Conservation (phyloP, 2,888 invertebrate species). For the Lepetodrilus schrolli region DNA sequence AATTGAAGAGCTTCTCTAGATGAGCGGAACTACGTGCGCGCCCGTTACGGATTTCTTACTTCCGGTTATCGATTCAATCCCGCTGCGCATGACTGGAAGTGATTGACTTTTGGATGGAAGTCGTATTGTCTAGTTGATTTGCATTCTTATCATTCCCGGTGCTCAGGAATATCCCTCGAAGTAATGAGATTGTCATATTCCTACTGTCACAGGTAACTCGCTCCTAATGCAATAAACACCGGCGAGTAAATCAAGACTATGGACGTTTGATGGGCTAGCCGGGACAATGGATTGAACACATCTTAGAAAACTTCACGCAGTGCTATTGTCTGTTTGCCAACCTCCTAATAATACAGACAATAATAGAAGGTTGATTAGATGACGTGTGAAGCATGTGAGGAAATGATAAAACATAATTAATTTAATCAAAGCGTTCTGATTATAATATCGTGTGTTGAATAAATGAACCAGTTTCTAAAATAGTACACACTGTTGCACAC, state of each 20-base stretch:
- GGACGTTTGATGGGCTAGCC: not conserved
- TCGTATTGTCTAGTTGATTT: not conserved
- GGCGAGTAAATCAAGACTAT: not conserved
- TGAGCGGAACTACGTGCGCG: slow-evolving; percentile 25
- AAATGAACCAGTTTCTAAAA: no score
- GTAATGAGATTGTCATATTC: not conserved
- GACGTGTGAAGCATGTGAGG: no score
- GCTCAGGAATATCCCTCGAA: not conserved
- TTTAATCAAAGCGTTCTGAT: no score
- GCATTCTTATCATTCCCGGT: slow-evolving; percentile 9
- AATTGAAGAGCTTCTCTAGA: slow-evolving; percentile 26
- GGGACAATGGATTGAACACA: not conserved
- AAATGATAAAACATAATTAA: no score
- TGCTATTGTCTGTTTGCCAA: not conserved
- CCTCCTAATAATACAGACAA: not conserved
- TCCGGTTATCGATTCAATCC: slow-evolving; percentile 28
- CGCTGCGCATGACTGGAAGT: slow-evolving; percentile 25
- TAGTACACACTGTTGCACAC: no score
- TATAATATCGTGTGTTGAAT: no score
- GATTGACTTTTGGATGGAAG: slow-evolving; percentile 19
- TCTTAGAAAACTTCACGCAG: not conserved
- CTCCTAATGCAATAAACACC: slow-evolving; percentile 13
- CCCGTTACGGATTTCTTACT: slow-evolving; percentile 27
- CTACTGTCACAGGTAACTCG: not conserved
- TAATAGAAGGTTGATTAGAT: no score